phyloP scores from a whole-genome alignment of 2,888 invertebrate genomes.

The Tachina lurida region DNA sequence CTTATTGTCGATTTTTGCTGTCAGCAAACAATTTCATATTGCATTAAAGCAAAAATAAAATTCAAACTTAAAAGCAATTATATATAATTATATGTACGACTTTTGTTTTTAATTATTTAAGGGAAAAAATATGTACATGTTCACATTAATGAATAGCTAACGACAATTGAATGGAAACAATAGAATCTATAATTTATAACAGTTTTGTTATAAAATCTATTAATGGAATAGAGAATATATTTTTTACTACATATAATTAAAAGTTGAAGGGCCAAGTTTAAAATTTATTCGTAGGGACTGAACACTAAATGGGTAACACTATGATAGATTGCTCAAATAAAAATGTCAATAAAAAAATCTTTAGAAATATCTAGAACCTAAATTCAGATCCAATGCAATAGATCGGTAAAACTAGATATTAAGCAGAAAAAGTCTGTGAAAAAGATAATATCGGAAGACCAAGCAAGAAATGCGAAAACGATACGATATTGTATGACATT shows the following conservation, averaged over 20 bases:
- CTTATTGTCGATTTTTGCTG: slow-evolving; percentile 17
- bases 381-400: no score
- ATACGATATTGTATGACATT: no score
- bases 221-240: background rate
- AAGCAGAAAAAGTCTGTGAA: no score
- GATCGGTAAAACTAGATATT: no score
- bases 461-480: no score
- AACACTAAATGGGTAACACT: no score
- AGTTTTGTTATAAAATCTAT: background rate
- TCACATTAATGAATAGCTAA: slow-evolving; percentile 4
- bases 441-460: no score
- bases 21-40: slow-evolving; percentile 47
- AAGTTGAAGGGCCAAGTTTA: background rate
- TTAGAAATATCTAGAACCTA: no score
- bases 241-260: background rate
- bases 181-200: slow-evolving; percentile 22
- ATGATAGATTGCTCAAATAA: no score
- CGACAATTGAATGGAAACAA: background rate
- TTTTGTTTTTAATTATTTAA: slow-evolving; percentile 10
- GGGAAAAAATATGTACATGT: background rate
- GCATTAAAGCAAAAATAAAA: background rate
- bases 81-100: slow-evolving; percentile 28
- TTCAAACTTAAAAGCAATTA: slow-evolving; percentile 31
- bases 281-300: background rate
- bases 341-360: no score